phyloP scores from a whole-genome alignment of 2,888 invertebrate species.

The Cyrtodaria siliqua region DNA sequence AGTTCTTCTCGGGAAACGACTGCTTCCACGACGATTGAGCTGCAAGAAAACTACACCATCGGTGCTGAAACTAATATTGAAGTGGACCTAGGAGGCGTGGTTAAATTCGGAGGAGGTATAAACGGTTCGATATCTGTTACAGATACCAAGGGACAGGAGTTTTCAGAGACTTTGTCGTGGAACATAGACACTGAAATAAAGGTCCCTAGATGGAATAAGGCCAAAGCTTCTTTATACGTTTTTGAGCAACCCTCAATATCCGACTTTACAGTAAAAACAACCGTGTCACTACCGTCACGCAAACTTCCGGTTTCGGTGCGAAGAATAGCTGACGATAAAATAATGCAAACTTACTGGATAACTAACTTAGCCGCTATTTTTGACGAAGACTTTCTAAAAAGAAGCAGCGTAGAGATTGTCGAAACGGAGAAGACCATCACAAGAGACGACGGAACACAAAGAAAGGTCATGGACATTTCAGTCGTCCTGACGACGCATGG shows the following conservation, averaged over 20 bases:
- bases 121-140: constrained; percentile 59
- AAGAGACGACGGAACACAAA: neutral
- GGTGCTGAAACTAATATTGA: constrained; percentile 61
- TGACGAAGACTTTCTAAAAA: constrained; percentile 24
- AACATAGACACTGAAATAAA: constrained; percentile 61
- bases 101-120: constrained; percentile 56
- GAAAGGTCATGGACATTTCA: neutral
- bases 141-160: constrained; percentile 55
- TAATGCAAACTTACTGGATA: constrained; percentile 43
- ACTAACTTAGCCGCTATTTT: constrained; percentile 50
- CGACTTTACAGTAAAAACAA: constrained; percentile 64
- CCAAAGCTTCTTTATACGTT: constrained; percentile 54
- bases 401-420: neutral
- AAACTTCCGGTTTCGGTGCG: constrained; percentile 55
- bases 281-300: constrained; percentile 45
- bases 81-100: constrained; percentile 53
- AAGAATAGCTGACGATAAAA: constrained; percentile 46
- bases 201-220: constrained; percentile 54
- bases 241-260: constrained; percentile 50
- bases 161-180: constrained; percentile 57
- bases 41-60: constrained; percentile 64
- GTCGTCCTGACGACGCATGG: constrained; percentile 54
- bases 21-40: constrained; percentile 52
- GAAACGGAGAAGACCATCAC: neutral
- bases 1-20: constrained; percentile 53